Conservation (phyloP, 1,140 invertebrate species). For the Euura saliciscinereae region DNA sequence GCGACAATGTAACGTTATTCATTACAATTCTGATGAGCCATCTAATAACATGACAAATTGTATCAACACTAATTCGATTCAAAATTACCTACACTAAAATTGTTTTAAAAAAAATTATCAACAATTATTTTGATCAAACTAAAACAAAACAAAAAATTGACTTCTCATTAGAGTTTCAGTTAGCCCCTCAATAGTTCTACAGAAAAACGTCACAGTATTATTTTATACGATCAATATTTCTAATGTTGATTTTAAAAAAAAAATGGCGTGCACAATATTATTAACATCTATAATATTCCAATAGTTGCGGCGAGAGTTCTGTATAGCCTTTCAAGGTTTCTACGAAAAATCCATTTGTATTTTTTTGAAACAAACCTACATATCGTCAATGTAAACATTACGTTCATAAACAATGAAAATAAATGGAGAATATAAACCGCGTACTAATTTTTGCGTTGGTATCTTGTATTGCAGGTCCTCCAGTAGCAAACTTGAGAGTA, state of each 20-base stretch:
- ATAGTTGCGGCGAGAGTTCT: background rate
- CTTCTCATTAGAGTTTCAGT: background rate
- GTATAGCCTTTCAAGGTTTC: background rate
- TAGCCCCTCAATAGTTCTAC: constrained; percentile 2
- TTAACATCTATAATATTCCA: constrained; percentile 1
- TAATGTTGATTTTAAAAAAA: background rate
- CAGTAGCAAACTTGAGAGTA: background rate
- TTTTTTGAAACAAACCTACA: background rate
- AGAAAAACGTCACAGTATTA: background rate
- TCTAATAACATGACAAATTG: background rate
- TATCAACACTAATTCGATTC: background rate
- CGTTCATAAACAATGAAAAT: background rate
- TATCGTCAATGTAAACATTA: background rate
- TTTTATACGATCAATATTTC: background rate
- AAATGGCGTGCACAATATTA: background rate
- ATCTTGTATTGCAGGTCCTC: background rate
- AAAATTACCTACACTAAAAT: background rate
- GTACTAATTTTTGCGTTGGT: background rate
- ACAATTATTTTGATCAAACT: background rate
- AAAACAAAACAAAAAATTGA: background rate
- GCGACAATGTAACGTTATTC: background rate
- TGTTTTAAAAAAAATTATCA: background rate
- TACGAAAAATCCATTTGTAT: background rate
- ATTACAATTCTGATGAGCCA: background rate
- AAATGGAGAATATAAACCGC: background rate